Base-by-base conservation (phyloP, 2,888 invertebrate species). In the Phaedon cochleariae region DNA sequence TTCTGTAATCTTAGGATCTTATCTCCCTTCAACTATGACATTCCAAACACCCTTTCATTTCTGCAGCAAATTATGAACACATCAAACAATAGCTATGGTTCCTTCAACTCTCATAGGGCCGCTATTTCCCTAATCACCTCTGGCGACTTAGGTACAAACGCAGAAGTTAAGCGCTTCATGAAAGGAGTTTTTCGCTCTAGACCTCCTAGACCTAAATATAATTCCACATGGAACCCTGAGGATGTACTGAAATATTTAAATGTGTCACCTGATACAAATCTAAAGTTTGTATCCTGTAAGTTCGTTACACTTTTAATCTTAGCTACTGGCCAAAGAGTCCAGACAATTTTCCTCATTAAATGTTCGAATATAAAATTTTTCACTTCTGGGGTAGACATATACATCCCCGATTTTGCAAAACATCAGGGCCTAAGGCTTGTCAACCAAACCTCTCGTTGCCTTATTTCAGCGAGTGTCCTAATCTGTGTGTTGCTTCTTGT, bases 1-100 rank as follows among this genome's bases (percentile, higher is more conserved):
- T 61, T 68, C 55, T 68, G 75, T 64, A 58, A 37, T 26, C 72
- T 52, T 57, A 52, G 7, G 2, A 29, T 26, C 21, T 48, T 65
- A 7, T 26, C 51, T 12, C 41, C 46, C 1, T 65, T 37, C 18
- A 15, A 49, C 2, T 26, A 20, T 2, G 10, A 15, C 26, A 18
- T 34, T 2, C 20, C 20, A 5, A 12, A 48, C 7, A 31, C 49
- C 7, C 20, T 59, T 9, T n/a, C 22, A 51, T 51, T 51, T 51
- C 26, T 51, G 4, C 51, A 51, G 22, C 3, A n/a, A 4, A 12
- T 51, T 15, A n/a, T 60, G 20, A 18, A 60, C 7, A 41, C 45
- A 22, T 62, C 45, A 12, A 41, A 59, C 31, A 64, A 54, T 41
- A 59, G 3, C 1, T 64, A n/a, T 18, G 64, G 54, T 29, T 59